Percentiles rank a stretch among this genome's conserved stretches.
These are phyloP conservation scores for Myiagra hebetior DNA, from an alignment of 2,113 vertebrate species.

Conservation along the genomic window DNA sequence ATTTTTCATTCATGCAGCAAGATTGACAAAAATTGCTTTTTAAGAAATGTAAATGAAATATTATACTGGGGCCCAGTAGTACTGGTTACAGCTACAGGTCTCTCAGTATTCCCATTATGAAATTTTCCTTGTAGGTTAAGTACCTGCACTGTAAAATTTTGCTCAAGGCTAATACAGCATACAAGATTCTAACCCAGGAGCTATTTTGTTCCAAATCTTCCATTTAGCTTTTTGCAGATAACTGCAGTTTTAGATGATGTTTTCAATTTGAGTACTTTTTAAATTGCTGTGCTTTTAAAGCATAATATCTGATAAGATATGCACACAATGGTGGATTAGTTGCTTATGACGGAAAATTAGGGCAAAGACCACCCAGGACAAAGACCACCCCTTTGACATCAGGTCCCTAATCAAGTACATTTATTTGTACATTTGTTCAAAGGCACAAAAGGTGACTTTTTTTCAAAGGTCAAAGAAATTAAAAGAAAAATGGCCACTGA, in stretches of 20 bases:
- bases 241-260: neutral
- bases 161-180: constrained; percentile 19
- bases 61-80: constrained; percentile 10
- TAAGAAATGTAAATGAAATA: constrained; percentile 34
- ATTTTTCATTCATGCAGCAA: constrained; percentile 43
- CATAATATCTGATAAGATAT: neutral
- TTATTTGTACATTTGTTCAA: neutral
- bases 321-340: neutral
- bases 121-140: constrained; percentile 32
- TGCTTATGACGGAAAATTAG: neutral
- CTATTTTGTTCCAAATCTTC: constrained; percentile 45
- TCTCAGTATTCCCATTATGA: constrained; percentile 2
- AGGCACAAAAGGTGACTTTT: neutral
- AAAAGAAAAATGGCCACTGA: neutral
- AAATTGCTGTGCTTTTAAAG: neutral
- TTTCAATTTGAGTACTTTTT: neutral
- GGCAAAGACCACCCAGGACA: neutral
- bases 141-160: constrained; percentile 38
- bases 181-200: constrained; percentile 15
- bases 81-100: neutral
- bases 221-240: neutral
- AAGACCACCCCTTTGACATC: neutral
- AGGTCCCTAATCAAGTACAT: neutral
- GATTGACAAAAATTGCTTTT: constrained; percentile 29
- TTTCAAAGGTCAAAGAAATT: neutral